These are phyloP conservation scores for Polydrusus tereticollis DNA, from an alignment of 2,888 invertebrate genomes.

Conservation along the genomic window DNA sequence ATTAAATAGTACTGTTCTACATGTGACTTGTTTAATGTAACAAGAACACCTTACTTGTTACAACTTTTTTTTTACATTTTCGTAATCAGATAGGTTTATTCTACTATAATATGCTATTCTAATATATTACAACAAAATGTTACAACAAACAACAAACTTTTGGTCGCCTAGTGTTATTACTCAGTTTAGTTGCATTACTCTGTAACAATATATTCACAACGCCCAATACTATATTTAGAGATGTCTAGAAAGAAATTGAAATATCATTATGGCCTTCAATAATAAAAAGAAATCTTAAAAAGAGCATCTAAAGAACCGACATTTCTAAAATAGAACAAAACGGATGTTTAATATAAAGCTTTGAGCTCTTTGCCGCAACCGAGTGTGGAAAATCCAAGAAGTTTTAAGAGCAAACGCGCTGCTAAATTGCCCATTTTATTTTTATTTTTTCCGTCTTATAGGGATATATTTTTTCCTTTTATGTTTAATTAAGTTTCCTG, in stretches of 20 bases:
- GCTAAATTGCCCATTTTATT: slow-evolving; percentile 14
- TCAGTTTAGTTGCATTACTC: too few relatives aligned
- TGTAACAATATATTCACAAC: too few relatives aligned
- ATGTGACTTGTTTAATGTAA: too few relatives aligned
- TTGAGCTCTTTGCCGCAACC: background rate
- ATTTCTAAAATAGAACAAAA: background rate
- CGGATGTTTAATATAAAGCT: slow-evolving; percentile 2
- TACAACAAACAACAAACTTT: too few relatives aligned
- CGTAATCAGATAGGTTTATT: too few relatives aligned
- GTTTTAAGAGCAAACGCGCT: slow-evolving; percentile 1
- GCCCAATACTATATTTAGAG: too few relatives aligned
- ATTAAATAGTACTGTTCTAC: too few relatives aligned
- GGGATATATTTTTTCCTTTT: slow-evolving; percentile 17
- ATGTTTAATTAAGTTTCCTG: slow-evolving; percentile 26
- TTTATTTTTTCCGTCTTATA: slow-evolving; percentile 8
- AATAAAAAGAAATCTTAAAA: background rate
- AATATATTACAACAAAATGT: too few relatives aligned
- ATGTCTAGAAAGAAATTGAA: background rate
- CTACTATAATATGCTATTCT: too few relatives aligned
- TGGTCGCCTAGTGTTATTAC: too few relatives aligned
- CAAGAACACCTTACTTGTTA: too few relatives aligned
- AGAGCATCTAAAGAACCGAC: background rate
- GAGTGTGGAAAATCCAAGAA: background rate
- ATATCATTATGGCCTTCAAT: background rate
- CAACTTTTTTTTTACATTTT: too few relatives aligned